These are phyloP conservation scores for Mimas tiliae DNA, from an alignment of 2,888 invertebrate genomes.

Conservation along the genomic window DNA sequence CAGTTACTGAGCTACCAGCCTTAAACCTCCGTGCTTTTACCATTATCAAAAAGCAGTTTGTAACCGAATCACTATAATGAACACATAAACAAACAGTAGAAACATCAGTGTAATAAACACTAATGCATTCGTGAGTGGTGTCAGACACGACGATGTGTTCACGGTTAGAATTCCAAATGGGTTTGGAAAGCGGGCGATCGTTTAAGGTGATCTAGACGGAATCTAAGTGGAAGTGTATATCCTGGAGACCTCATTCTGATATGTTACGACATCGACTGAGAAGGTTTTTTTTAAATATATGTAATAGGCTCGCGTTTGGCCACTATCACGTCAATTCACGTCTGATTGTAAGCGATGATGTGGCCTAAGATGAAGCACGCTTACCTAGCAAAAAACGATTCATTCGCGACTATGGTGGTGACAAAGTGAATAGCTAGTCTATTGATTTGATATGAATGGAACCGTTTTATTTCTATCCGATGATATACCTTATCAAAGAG, in stretches of 20 bases:
- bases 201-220: slow-evolving; percentile 22
- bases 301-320: too few species aligned
- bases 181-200: slow-evolving; percentile 16
- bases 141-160: slow-evolving; percentile 14
- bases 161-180: slow-evolving; percentile 11
- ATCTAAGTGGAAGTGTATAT: slow-evolving; percentile 8
- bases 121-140: slow-evolving; percentile 14
- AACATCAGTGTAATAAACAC: not conserved
- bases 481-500: too few species aligned
- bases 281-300: too few species aligned
- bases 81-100: not conserved
- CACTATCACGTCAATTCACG: too few species aligned
- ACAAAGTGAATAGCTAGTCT: not conserved
- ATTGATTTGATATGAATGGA: not conserved
- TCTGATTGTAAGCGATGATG: too few species aligned
- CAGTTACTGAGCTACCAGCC: not conserved
- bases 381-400: too few species aligned
- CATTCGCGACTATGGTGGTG: too few species aligned
- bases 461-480: not conserved
- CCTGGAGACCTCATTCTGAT: slow-evolving; percentile 7
- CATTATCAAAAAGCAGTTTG: slow-evolving; percentile 3
- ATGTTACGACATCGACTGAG: not conserved
- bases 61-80: slow-evolving; percentile 2
- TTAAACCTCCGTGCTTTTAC: not conserved
- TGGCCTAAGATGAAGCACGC: too few species aligned